These are phyloP conservation scores for Euphysa ruthae DNA, from an alignment of 30 jellyfish, hydroid and myxozoan species.

Conservation along the genomic window DNA sequence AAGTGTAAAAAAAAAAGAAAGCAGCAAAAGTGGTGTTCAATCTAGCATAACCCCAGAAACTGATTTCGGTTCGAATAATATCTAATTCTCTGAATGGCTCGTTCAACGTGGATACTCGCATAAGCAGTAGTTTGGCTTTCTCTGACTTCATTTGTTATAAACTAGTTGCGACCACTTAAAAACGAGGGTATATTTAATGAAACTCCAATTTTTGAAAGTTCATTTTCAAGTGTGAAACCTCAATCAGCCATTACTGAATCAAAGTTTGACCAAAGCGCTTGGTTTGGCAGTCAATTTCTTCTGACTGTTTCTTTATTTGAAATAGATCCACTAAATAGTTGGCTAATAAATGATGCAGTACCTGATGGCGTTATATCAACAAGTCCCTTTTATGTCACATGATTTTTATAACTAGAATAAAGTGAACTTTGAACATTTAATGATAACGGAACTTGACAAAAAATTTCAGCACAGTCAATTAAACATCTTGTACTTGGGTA, in stretches of 20 bases:
- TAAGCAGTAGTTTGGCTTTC: too few species aligned
- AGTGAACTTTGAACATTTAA: conserved; percentile 19
- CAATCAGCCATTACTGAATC: background rate
- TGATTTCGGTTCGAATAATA: too few species aligned
- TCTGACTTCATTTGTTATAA: too few species aligned
- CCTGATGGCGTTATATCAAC: too few species aligned
- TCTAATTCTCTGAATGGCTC: too few species aligned
- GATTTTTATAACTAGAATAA: conserved; percentile 38
- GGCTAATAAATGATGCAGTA: too few species aligned
- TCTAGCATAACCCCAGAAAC: too few species aligned
- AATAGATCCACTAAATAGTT: background rate
- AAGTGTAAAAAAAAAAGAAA: conserved; percentile 12
- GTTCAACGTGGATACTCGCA: too few species aligned
- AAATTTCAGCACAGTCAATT: conserved; percentile 51
- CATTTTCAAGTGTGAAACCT: too few species aligned
- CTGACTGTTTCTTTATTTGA: background rate
- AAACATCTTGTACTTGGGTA: conserved; percentile 45
- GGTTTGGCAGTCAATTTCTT: background rate
- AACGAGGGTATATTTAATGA: too few species aligned
- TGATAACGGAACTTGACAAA: conserved; percentile 46
- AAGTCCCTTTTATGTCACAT: conserved; percentile 45
- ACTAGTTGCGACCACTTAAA: too few species aligned
- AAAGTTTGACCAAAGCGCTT: background rate
- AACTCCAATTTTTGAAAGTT: too few species aligned
- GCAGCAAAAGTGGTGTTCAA: conserved; percentile 28